Evolutionary conservation across 1,140 invertebrate genomes (phyloP), one percentile per base, ranked within the genome.

Genomic region (Agrypnia vestita): DNA sequence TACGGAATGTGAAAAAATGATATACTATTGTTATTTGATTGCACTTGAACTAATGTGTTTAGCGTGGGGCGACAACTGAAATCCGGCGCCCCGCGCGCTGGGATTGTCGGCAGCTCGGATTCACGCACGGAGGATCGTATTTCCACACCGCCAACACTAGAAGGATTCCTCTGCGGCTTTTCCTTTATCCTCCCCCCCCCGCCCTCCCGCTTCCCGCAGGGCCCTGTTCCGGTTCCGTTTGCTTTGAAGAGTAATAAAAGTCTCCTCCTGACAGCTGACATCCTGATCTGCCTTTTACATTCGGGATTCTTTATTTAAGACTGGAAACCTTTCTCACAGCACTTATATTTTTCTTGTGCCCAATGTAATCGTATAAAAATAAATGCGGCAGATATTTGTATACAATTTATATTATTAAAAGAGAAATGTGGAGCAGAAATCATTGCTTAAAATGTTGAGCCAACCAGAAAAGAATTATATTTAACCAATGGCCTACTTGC

Each of bases 181-280:
- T 12, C 61, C 35, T 21, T 8, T 11, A 0, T 3, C 25, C 59
- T 35, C 11, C 64, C 11, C 67, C 8, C n/a, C 11, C 47, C 17
- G 21, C 67, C 67, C 46, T 3, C 13, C 46, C 19, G 17, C 12
- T 47, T 15, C 64, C 21, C 21, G 7, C 44, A 35, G 43, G 44
- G 12, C 64, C n/a, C 46, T 71, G 67, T 71, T 71, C 67, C 67
- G 67, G 67, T 71, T 51, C 67, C 67, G 67, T 49, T 71, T 25
- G 15, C 67, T 71, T 21, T 51, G 67, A 51, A 53, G 47, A 49
- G 19, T 71, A 71, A 71, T 71, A 71, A 71, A 71, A 49, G 67
- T 71, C 67, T 43, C 61, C 67, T 13, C 47, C 17, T 35, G 67
- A 71, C 67, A 71, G 67, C 47, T 71, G 67, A 71, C 47, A 67